Base-by-base conservation (phyloP, 2,888 invertebrate species). In the Leptinotarsa rubiginosa region DNA sequence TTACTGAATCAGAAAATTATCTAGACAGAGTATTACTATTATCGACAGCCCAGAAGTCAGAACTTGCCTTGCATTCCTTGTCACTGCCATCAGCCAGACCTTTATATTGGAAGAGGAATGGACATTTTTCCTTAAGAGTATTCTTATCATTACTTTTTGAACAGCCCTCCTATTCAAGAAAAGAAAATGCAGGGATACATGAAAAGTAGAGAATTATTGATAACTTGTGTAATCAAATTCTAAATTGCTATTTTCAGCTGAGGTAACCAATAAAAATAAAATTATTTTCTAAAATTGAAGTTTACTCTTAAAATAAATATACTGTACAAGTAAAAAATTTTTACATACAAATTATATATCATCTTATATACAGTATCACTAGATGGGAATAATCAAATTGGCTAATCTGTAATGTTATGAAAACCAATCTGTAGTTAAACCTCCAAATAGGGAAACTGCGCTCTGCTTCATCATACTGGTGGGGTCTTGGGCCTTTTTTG, bases 341-440 rank as follows among this genome's bases (percentile, higher is more conserved):
- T 75, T 70, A 75, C 20, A 75, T 74, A 70, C 66, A 75, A 76
- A 75, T 64, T 74, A 78, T 65, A 74, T 70, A 73, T 72, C 71
- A 75, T 72, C 68, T 70, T 75, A 72, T 76, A 77, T 75, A 77
- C 73, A 75, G 70, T 69, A 78, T 72, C 62, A 65, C 65, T 65
- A 65, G 68, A 70, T 72, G 69, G 12, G 73, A 75, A 59, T 59
- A 70, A 71, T 68, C 68, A 13, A 70, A 69, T 52, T 66, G 62
- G 72, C 41, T 16, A 54, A 47, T 49, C 20, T 16, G 47, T 65
- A 75, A 72, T 81, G 83, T 84, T 88, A 88, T 80, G 87, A 88
- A 85, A 95, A 95, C 95, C 95, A 95, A 86, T 95, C 95, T 13
- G 93, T 93, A 10, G 95, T 93, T 92, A 95, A 93, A 3, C 93